Percentiles rank a stretch among this genome's conserved stretches.
These are phyloP conservation scores for Oplegnathus fasciatus DNA, from an alignment of 2,113 vertebrate genomes.

Conservation along the genomic window DNA sequence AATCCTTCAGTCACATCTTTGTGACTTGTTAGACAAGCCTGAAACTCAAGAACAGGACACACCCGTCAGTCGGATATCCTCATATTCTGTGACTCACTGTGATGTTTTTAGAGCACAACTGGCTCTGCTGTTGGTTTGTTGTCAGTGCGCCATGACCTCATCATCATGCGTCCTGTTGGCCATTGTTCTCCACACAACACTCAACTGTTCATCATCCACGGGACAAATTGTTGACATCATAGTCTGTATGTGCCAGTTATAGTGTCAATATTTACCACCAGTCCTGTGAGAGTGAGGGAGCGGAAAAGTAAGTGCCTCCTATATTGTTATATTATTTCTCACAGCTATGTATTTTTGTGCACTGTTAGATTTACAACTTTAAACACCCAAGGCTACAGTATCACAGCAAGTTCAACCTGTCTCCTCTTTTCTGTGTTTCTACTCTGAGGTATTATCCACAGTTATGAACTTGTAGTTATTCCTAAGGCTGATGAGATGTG, in stretches of 20 bases:
- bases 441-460: slow-evolving; percentile 6
- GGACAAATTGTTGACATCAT: slow-evolving; percentile 39
- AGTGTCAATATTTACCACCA: slow-evolving; percentile 53
- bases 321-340: not conserved
- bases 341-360: not conserved
- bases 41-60: slow-evolving; percentile 41
- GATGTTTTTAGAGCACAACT: slow-evolving; percentile 47
- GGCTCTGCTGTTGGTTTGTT: slow-evolving; percentile 29
- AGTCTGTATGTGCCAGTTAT: not conserved
- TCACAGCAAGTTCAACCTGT: slow-evolving; percentile 12
- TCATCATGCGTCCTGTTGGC: slow-evolving; percentile 40
- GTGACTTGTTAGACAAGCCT: not conserved
- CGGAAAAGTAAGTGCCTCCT: slow-evolving; percentile 1
- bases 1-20: not conserved
- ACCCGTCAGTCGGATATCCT: slow-evolving; percentile 52
- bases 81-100: not conserved
- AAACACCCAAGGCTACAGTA: not conserved
- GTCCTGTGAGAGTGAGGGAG: not conserved
- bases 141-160: slow-evolving; percentile 60
- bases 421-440: slow-evolving; percentile 13
- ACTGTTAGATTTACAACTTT: not conserved
- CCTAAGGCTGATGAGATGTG: slow-evolving; percentile 55
- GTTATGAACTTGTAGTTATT: slow-evolving; percentile 32
- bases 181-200: slow-evolving; percentile 67
- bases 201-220: slow-evolving; percentile 21